Base-by-base conservation (phyloP, 2,113 vertebrate genomes). In the Enhydra lutris region DNA sequence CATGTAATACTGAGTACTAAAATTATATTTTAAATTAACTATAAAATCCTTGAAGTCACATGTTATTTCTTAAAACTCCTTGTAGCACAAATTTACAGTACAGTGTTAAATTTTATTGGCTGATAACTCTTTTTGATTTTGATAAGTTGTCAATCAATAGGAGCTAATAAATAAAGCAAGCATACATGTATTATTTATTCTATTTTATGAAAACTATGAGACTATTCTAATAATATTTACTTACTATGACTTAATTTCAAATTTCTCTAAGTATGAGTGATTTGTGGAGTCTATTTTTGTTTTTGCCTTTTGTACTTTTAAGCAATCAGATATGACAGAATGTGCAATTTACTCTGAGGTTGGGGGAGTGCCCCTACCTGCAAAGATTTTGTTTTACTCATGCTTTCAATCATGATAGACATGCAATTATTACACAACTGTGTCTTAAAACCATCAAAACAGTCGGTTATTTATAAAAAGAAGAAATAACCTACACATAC, bases 361-460 rank as follows among this genome's bases (percentile, higher is more conserved):
- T 8, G 7, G 57, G 89, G 73, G 71, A 42, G 8, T 78, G n/a
- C 26, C 34, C 10, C 29, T 59, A 39, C 92, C 97, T 97, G 52
- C 85, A 95, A 89, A 97, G 82, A 89, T 87, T 97, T 71, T 89
- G 82, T 98, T 98, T 98, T 91, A 94, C n/a, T 98, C 92, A 69
- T 97, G 94, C 63, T 98, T 98, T 98, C 97, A 98, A 61, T 97
- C 95, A 96, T 78, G 61, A 92, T 55, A 98, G 95, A 98, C 91
- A 97, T 96, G 92, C 92, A 98, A 98, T 98, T 98, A 98, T 98
- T 98, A 96, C 26, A 97, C 93, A 98, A 97, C 96, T 97, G 47
- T 95, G 59, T 97, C 89, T 98, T 74, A 12, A 94, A 98, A 97
- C 94, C 94, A 98, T 98, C 95, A 98, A 95, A 98, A 98, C 45